A percentile compares a stretch with the other conserved stretches of the same genome.
phyloP scores from a whole-genome alignment of 2,113 vertebrate genomes.

The Upupa epops region DNA sequence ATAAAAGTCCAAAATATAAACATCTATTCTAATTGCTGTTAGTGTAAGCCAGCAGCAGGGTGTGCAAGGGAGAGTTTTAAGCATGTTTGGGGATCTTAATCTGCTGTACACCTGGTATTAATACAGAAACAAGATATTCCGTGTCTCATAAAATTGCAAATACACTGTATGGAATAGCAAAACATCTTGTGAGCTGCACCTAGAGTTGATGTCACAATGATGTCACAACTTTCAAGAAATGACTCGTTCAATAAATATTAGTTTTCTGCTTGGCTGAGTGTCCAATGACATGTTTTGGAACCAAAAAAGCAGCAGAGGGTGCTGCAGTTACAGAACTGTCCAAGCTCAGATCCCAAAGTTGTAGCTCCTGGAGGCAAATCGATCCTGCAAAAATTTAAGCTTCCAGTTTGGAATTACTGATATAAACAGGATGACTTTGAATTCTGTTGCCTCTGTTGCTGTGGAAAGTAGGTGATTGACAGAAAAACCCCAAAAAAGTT shows the following conservation, averaged over 20 bases:
- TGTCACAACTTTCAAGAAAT: not conserved
- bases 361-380: not conserved
- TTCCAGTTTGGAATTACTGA: not conserved
- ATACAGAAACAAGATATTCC: not conserved
- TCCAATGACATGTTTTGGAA: conserved; percentile 18
- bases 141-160: not conserved
- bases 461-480: not conserved
- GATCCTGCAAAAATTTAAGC: not conserved
- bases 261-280: not conserved
- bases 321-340: conserved; percentile 65
- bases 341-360: not conserved
- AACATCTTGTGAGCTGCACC: not conserved
- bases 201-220: not conserved
- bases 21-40: not conserved
- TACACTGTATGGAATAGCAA: not conserved
- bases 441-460: not conserved
- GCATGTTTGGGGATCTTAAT: not conserved
- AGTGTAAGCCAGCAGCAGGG: not conserved
- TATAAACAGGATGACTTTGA: not conserved
- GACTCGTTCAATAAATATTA: not conserved
- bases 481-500: not conserved
- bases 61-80: not conserved
- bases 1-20: not conserved
- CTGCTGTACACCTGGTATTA: not conserved
- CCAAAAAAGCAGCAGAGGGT: conserved; percentile 76